These are phyloP conservation scores for Parochlus steinenii DNA, from an alignment of 2,888 invertebrate genomes.

Conservation along the genomic window DNA sequence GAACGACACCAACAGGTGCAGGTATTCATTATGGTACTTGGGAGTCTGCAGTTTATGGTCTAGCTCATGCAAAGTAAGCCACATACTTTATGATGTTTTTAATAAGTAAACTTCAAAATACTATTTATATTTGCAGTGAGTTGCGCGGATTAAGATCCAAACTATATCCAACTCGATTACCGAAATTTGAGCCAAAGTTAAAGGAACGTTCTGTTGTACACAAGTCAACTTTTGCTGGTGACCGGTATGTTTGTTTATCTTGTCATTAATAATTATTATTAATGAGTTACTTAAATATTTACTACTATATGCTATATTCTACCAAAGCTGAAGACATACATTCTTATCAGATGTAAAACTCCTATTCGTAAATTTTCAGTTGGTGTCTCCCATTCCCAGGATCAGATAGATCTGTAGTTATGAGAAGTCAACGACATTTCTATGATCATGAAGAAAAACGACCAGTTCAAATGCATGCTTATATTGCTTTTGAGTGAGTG, in stretches of 20 bases:
- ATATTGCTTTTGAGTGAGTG: slow-evolving; percentile 37
- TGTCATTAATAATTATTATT: too few relatives aligned
- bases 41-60: slow-evolving; percentile 68
- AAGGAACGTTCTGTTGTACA: slow-evolving; percentile 36
- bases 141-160: slow-evolving; percentile 45
- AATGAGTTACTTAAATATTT: too few relatives aligned
- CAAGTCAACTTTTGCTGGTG: slow-evolving; percentile 27
- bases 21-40: slow-evolving; percentile 71
- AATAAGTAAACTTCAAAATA: too few relatives aligned
- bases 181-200: slow-evolving; percentile 43
- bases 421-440: slow-evolving; percentile 62
- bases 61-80: slow-evolving; percentile 43
- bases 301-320: too few relatives aligned
- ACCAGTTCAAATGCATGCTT: slow-evolving; percentile 65
- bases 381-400: slow-evolving; percentile 71
- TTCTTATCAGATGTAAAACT: slow-evolving; percentile 20
- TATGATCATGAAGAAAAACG: slow-evolving; percentile 48
- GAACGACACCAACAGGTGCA: slow-evolving; percentile 27
- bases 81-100: too few relatives aligned
- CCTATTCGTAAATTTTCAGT: slow-evolving; percentile 10
- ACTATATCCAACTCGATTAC: slow-evolving; percentile 47
- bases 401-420: slow-evolving; percentile 65
- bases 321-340: slow-evolving; percentile 27
- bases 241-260: too few relatives aligned
- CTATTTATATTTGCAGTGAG: too few relatives aligned